phyloP scores from a whole-genome alignment of 2,113 vertebrate genomes.

The Megalops atlanticus region DNA sequence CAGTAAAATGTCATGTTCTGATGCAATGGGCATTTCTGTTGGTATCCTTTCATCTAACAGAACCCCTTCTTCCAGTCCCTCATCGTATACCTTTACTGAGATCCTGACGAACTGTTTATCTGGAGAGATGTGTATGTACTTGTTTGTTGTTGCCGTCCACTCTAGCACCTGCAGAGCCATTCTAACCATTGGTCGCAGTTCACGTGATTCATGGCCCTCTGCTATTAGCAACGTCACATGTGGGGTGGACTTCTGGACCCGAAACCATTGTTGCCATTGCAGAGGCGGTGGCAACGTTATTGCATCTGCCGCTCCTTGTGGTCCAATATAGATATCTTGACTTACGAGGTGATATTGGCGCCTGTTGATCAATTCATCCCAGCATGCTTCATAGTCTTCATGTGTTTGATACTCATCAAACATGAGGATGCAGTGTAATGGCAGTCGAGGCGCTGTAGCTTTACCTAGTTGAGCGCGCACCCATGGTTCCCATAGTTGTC shows the following conservation, averaged over 20 bases:
- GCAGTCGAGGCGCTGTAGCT: neutral
- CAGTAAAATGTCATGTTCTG: neutral
- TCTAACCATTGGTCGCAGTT: neutral
- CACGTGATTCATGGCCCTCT: neutral
- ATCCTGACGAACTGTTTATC: neutral
- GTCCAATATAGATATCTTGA: neutral
- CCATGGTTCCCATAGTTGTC: slow-evolving; percentile 1
- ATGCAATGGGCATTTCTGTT: neutral
- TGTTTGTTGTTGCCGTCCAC: neutral
- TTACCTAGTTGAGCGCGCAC: neutral
- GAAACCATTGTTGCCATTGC: neutral
- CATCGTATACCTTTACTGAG: neutral
- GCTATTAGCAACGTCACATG: neutral
- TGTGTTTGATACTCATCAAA: neutral
- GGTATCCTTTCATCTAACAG: neutral
- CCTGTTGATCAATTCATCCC: too few relatives aligned
- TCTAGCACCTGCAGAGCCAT: neutral
- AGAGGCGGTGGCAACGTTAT: neutral
- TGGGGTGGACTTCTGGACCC: neutral
- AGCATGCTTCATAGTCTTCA: neutral
- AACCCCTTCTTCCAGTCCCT: neutral
- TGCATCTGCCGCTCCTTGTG: neutral
- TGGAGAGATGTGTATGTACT: neutral
- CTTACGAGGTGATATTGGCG: neutral
- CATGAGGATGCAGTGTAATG: neutral